Evolutionary conservation across 1,140 invertebrate species (phyloP), one percentile per base, ranked within the genome.

Genomic region (Callitettix versicolor): DNA sequence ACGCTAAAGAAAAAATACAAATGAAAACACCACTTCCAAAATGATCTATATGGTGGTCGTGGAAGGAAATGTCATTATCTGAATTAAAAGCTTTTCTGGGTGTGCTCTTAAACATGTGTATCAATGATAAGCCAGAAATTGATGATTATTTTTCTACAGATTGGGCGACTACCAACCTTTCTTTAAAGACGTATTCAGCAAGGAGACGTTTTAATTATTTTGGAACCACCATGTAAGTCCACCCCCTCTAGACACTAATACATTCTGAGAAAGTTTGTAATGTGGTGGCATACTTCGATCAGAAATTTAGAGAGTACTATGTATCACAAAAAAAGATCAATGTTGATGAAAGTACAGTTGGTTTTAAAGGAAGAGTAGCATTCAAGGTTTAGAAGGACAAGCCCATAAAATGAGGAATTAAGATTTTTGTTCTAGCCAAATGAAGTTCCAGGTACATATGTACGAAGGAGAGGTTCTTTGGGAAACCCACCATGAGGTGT

Each of bases 361-460:
- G 24, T 2, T 49, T 33, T 15, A 55, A 55, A 34, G 54, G 54
- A 4, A 49, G 21, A 38, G 18, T 55, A n/a, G 6, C 15, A 1
- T 55, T 55, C 20, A 44, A 47, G 33, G 44, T 55, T 2, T 55
- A 55, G 12, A 55, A 55, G 20, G 44, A 55, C 6, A 55, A 55
- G 21, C 54, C 54, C 12, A 48, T 36, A 15, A 55, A 55, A 24
- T 55, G 43, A 34, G 49, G 49, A 1, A 52, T 52, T 3, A 52
- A 52, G 18, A 20, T 52, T 12, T 52, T 38, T 38, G 49, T 52
- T 7, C 11, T 52, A 12, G 6, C 33, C 11, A 34, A 52, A 15
- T 2, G 33, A 38, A 18, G 11, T 3, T 18, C 49, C 3, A 34
- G 49, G 3, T 52, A 52, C 21, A 40, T 52, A 4, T 52, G 36